phyloP scores from a whole-genome alignment of 2,113 vertebrate genomes.

The Larimichthys polyactis region DNA sequence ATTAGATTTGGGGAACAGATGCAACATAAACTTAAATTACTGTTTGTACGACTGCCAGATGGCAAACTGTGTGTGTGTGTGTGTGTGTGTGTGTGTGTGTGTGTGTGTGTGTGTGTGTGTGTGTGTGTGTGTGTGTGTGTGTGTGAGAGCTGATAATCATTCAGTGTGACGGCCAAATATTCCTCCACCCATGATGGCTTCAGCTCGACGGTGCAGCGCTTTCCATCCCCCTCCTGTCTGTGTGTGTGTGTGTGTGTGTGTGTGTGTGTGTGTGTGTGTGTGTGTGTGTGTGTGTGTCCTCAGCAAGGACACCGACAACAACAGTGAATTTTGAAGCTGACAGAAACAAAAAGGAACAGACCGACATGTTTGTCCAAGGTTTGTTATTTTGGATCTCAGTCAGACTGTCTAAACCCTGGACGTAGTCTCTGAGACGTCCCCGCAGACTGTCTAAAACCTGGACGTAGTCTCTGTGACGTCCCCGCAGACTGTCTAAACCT shows the following conservation, averaged over 20 bases:
- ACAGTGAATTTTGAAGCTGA: constrained; percentile 11
- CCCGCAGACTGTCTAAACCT: too few species aligned
- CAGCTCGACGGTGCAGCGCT: neutral
- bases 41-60: too few species aligned
- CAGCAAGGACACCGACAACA: constrained; percentile 13
- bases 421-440: too few species aligned
- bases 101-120: neutral
- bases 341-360: neutral
- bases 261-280: constrained; percentile 1
- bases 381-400: too few species aligned
- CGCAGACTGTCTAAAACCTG: too few species aligned
- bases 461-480: too few species aligned
- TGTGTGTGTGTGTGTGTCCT: constrained; percentile 14
- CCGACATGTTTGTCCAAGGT: too few species aligned
- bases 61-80: too few species aligned
- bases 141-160: constrained; percentile 3
- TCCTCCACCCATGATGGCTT: neutral
- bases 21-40: too few species aligned
- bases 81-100: neutral
- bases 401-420: too few species aligned
- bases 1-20: too few species aligned
- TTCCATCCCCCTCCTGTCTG: constrained; percentile 3
- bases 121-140: neutral
- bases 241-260: constrained; percentile 1
- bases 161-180: constrained; percentile 9